Evolutionary conservation across 2,797 vertebrate species (phyloP).

Genomic region (Lutra lutra): DNA sequence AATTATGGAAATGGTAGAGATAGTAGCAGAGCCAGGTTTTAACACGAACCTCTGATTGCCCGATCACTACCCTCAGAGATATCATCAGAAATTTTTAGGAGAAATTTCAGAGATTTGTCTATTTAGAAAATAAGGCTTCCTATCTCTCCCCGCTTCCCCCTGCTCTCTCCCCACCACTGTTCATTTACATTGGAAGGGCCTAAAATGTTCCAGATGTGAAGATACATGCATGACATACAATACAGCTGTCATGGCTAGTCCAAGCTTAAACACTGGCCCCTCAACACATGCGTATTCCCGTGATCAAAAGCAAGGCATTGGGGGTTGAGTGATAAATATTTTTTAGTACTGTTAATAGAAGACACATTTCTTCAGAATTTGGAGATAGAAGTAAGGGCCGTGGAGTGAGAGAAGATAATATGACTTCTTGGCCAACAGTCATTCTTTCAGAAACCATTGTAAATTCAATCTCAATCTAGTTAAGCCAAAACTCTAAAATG

Average conservation of each 20-base stretch:
- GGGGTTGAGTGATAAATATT: neutral
- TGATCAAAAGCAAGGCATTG: neutral
- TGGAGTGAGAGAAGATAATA: neutral
- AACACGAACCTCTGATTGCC: neutral
- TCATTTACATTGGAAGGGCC: neutral
- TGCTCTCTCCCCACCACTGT: neutral
- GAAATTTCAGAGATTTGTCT: neutral
- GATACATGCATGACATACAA: neutral
- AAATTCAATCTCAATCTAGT: constrained; percentile 6
- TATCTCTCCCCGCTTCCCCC: neutral
- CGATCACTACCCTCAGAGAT: neutral
- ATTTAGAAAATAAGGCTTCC: constrained; percentile 18
- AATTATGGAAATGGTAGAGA: neutral
- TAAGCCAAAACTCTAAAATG: constrained; percentile 36
- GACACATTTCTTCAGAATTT: neutral
- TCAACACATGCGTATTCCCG: neutral
- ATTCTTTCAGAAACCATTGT: constrained; percentile 14
- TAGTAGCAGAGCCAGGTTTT: neutral
- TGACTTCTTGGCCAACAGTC: constrained; percentile 1
- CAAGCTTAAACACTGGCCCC: neutral
- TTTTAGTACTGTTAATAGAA: neutral
- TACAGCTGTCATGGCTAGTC: neutral
- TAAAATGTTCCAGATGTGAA: constrained; percentile 25
- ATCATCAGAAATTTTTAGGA: neutral
- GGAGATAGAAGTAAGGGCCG: neutral